Conservation (phyloP, 2,113 vertebrate species). For the Nerophis lumbriciformis region DNA sequence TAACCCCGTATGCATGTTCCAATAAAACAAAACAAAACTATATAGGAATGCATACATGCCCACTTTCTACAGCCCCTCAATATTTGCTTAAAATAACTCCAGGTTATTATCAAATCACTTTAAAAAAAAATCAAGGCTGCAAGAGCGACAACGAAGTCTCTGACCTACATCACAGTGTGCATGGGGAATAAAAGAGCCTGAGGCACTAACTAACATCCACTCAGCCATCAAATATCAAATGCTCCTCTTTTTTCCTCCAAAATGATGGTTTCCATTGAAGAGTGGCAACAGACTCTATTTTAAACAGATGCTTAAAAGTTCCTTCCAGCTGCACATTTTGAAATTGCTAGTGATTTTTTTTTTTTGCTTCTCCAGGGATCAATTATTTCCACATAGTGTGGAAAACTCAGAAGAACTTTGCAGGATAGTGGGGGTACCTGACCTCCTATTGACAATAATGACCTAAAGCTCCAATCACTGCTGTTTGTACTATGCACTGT, state of each 20-base stretch:
- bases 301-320: slow-evolving; percentile 20
- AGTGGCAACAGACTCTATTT: slow-evolving; percentile 6
- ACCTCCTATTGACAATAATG: not conserved
- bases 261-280: not conserved
- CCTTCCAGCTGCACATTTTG: slow-evolving; percentile 1
- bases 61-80: not conserved
- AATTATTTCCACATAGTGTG: slow-evolving; percentile 33
- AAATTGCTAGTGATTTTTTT: not conserved
- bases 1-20: too few species aligned
- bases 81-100: not conserved
- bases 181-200: slow-evolving; percentile 37
- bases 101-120: not conserved
- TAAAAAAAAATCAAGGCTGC: not conserved
- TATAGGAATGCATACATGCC: not conserved
- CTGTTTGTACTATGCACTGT: too few species aligned
- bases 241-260: slow-evolving; percentile 12
- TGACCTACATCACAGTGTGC: slow-evolving; percentile 50
- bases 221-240: slow-evolving; percentile 54
- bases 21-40: too few species aligned
- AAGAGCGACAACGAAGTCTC: not conserved
- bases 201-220: slow-evolving; percentile 38
- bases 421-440: slow-evolving; percentile 15
- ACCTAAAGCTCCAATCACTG: too few species aligned
- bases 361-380: slow-evolving; percentile 40
- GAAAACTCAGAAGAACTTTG: slow-evolving; percentile 13